phyloP scores from a whole-genome alignment of 2,888 invertebrate genomes.

The Dasysyrphus tricinctus region DNA sequence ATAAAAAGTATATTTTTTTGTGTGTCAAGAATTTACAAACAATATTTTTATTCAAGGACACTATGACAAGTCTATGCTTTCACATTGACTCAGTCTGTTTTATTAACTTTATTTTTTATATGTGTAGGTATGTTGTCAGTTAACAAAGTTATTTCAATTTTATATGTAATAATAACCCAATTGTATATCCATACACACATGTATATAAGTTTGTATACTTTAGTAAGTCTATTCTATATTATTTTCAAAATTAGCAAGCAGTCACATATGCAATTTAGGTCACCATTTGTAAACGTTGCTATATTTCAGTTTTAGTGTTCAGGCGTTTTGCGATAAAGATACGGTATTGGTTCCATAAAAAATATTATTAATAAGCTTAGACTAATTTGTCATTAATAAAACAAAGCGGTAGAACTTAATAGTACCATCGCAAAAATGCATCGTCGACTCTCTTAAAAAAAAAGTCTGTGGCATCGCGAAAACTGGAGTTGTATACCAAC shows the following conservation, averaged over 20 bases:
- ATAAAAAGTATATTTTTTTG: background rate
- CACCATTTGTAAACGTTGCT: background rate
- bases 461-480: no score
- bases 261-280: slow-evolving; percentile 10
- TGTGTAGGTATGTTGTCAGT: no score
- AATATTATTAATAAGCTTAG: background rate
- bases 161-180: background rate
- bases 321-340: background rate
- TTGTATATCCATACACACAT: background rate
- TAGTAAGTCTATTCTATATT: background rate
- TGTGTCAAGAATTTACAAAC: slow-evolving; percentile 8
- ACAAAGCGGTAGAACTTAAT: no score
- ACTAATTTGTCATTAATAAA: no score
- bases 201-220: background rate
- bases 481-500: no score
- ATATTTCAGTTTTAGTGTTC: background rate
- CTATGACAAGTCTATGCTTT: background rate
- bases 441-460: no score
- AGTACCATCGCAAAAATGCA: no score
- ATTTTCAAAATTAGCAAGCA: background rate
- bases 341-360: background rate
- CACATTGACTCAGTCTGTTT: background rate
- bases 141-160: background rate
- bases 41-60: slow-evolving; percentile 10
- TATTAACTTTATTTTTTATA: slow-evolving; percentile 3